Evolutionary conservation across 2,797 vertebrate species (phyloP), one percentile per base, ranked within the genome.

Genomic region (Pampus argenteus): DNA sequence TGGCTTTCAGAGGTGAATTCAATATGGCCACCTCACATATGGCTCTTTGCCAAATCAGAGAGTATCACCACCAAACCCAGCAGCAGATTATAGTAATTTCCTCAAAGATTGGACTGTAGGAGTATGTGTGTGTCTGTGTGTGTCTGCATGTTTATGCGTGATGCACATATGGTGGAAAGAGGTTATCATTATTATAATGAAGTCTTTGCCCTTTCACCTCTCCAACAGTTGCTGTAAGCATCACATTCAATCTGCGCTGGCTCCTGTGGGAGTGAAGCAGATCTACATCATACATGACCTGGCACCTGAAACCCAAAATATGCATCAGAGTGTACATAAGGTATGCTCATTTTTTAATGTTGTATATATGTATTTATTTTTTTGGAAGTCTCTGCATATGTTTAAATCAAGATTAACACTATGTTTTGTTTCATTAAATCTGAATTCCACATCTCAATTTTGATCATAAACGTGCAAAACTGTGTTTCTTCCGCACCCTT

Each of bases 21-120:
- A 67, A 6, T 22, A 36, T 59, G 69, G 54, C 66, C 55, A 40
- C 69, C 44, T 76, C 56, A 48, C 47, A 29, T 20, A 47, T 57
- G 71, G 40, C 55, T 42, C 47, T 76, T 65, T 36, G 18, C 72
- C 9, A 20, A 66, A 68, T 75, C 61, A 77, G 76, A 67, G 78
- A 73, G 63, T 57, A 66, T 76, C 55, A 71, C 58, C 38, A 59
- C 18, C 51, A 52, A 68, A 52, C 65, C 60, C 52, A 74, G 45
- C 23, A 84, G 68, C 71, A 55, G 62, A 87, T 86, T 83, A 79
- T 69, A 83, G 85, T 82, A 52, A 88, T 87, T 86, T 85, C 65
- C 68, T 69, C 64, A 51, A 64, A 72, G 61, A 84, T 66, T 84
- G 59, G 54, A 59, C 65, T 65, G 78, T 71, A 70, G 81, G 82